Conservation (phyloP, 2,113 vertebrate genomes). For the human (Homo sapiens) region GRCh38 chr21:27677501-27678000, state of each 20-base stretch:
- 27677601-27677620: constrained; percentile 22
- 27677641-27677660: constrained; percentile 34
- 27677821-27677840: constrained; percentile 45
- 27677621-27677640: constrained; percentile 26
- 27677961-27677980: not conserved
- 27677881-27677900: not conserved
- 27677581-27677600: not conserved
- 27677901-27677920: not conserved
- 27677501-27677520: constrained; percentile 24
- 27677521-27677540: not conserved
- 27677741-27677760: constrained; percentile 60
- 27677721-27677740: constrained; percentile 2
- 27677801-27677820: constrained; percentile 20
- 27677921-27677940: not conserved
- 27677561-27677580: not conserved
- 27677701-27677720: constrained; percentile 50
- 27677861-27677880: not conserved
- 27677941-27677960: not conserved
- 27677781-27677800: not conserved
- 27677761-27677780: constrained; percentile 9
- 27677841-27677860: not conserved
- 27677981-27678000: not conserved
- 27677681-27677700: constrained; percentile 50
- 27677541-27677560: constrained; percentile 13
- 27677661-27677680: constrained; percentile 63